Evolutionary conservation across 2,888 invertebrate genomes (phyloP), one percentile per base, ranked within the genome.

Genomic region (Siphlonurus alternatus): DNA sequence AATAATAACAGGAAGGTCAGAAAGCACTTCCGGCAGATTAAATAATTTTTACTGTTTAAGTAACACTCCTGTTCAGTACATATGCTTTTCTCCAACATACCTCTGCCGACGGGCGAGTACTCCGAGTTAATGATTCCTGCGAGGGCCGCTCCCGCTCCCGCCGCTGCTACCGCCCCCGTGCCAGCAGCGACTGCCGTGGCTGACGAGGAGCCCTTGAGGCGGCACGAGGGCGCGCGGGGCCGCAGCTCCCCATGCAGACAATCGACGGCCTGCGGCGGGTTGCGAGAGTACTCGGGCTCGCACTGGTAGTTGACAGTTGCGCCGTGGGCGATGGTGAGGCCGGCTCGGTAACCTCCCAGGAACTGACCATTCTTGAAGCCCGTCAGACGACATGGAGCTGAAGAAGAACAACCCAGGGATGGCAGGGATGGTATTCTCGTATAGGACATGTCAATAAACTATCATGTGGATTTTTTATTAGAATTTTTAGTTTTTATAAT

Each of bases 321-420:
- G 0, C 88, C 90, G 71, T 91, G 89, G 0, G 88, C 87, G 23
- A 92, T 89, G 0, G 87, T 89, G 2, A 90, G 79, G 0, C 90
- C 90, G 1, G 87, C 81, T 59, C 89, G 78, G 75, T 90, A 91
- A 0, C 90, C 90, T 0, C 81, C 84, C 71, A 87, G 81, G 74
- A 88, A 88, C n/a, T 83, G 81, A 0, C 87, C 87, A 62, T 86
- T 81, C 61, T 80, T 76, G 19, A 88, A 82, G 2, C 79, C 76
- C 0, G 87, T 87, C 2, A 88, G 76, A 69, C 83, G 82, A 69
- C 88, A 88, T 0, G 87, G 86, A 1, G 84, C 86, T 84, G 74
- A 61, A 69, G 69, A 61, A 65, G 23, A 22, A 62, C n/a, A n/a
- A n/a, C n/a, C n/a, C n/a, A 18, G 19, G 23, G 3, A 15, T 20